These are phyloP conservation scores for Mallotus villosus DNA, from an alignment of 2,797 vertebrate species.

Conservation along the genomic window DNA sequence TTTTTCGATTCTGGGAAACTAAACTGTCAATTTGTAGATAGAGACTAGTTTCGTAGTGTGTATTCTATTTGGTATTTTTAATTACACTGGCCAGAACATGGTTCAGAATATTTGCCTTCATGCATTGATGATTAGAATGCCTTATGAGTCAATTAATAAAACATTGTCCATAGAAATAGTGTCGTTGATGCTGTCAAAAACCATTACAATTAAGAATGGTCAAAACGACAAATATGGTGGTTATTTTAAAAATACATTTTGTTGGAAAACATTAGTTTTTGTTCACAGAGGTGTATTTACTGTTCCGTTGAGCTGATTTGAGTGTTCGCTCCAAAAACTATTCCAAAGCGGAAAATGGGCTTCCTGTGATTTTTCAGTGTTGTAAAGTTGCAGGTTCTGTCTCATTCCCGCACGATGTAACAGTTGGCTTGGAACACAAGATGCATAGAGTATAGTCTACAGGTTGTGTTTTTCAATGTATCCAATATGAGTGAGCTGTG, in stretches of 20 bases:
- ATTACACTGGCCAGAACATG: not conserved
- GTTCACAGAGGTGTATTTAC: not conserved
- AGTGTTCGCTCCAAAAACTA: not conserved
- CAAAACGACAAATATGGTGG: not conserved
- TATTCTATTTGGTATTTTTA: not conserved
- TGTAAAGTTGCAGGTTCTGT: not conserved
- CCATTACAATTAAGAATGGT: constrained; percentile 17
- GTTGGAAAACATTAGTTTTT: not conserved
- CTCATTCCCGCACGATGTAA: not conserved
- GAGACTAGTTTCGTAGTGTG: not conserved
- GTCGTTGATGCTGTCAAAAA: constrained; percentile 37
- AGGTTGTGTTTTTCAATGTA: not conserved
- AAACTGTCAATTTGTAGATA: not conserved
- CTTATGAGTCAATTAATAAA: constrained; percentile 5
- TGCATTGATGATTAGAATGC: constrained; percentile 7
- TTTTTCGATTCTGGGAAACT: not conserved
- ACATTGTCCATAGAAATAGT: not conserved
- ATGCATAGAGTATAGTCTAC: not conserved
- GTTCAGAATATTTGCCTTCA: constrained; percentile 19
- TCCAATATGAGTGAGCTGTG: constrained; percentile 20
- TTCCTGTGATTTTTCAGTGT: constrained; percentile 23
- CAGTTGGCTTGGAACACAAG: not conserved
- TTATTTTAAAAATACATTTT: not conserved
- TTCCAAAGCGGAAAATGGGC: constrained; percentile 11
- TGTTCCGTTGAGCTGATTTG: not conserved